Evolutionary conservation across 1,140 invertebrate species (phyloP), one percentile per base, ranked within the genome.

Genomic region (Diprion similis): DNA sequence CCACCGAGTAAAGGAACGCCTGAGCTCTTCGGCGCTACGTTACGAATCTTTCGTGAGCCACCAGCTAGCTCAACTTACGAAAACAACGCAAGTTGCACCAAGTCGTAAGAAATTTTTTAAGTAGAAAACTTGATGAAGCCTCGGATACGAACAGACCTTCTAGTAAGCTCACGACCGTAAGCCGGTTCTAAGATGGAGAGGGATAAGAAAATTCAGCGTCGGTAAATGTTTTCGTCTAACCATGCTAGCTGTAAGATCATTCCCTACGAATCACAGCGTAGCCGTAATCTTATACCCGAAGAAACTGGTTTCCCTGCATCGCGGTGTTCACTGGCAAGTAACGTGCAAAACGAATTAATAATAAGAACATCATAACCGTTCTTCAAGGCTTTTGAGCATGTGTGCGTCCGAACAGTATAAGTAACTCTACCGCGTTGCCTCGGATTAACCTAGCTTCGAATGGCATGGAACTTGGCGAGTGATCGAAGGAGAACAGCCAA

Each of bases 311-410:
- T 81, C 79, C 80, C 76, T 75, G 75, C 79, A 74, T 75, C 76
- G 77, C 78, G 79, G 78, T 80, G 79, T 17, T 17, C 11, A 13
- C n/a, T 9, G 11, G 11, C 77, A 79, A 76, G 80, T 79, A 78
- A 79, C 76, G 80, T 73, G 79, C 80, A 81, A 81, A 81, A 81
- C 80, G 80, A 81, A 81, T 81, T 81, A 80, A 81, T 81, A 81
- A 81, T 79, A 81, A 81, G 79, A 81, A 78, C 80, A 80, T 81
- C 80, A 80, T 81, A 81, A 81, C 79, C 79, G 70, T 73, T 72
- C 66, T 74, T 74, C 79, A 80, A 80, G 79, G 79, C 76, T 80
- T 79, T 59, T 59, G 51, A 9, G n/a, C n/a, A 17, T 59, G n/a
- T 59, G n/a, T 59, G 51, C 24, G 24, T 37, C 2, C 2, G 24